phyloP scores from a whole-genome alignment of 2,888 invertebrate genomes.

The Meteorus colon region DNA sequence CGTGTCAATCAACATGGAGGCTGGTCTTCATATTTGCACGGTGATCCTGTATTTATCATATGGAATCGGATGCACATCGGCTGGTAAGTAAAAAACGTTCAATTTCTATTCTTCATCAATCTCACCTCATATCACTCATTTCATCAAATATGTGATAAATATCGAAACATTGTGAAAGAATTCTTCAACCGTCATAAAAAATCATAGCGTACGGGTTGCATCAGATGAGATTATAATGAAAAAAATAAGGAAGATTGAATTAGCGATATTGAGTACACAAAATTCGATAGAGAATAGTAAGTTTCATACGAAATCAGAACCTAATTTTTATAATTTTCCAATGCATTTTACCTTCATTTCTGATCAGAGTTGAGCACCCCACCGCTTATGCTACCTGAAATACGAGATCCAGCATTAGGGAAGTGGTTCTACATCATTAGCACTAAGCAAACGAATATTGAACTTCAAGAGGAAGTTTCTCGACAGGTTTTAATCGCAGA shows the following conservation, averaged over 20 bases:
- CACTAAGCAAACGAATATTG: slow-evolving; percentile 59
- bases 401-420: neutral
- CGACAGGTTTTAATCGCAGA: slow-evolving; percentile 73
- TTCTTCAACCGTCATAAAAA: too few species aligned
- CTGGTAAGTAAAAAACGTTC: neutral
- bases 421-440: slow-evolving; percentile 20
- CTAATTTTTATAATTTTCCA: too few species aligned
- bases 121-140: neutral
- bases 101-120: neutral
- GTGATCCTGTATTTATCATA: neutral
- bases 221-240: too few species aligned
- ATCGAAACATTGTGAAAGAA: too few species aligned
- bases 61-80: neutral
- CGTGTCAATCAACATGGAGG: neutral
- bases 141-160: too few species aligned
- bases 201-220: too few species aligned
- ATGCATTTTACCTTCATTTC: neutral
- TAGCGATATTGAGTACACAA: too few species aligned
- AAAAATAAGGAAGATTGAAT: too few species aligned
- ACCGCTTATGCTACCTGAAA: neutral
- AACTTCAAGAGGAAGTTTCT: slow-evolving; percentile 74
- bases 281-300: too few species aligned
- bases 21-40: neutral
- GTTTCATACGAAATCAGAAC: too few species aligned
- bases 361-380: neutral